A percentile compares a stretch with the other conserved stretches of the same genome.
phyloP scores from a whole-genome alignment of 30 jellyfish, hydroid and myxozoan species.

The Turritopsis rubra region DNA sequence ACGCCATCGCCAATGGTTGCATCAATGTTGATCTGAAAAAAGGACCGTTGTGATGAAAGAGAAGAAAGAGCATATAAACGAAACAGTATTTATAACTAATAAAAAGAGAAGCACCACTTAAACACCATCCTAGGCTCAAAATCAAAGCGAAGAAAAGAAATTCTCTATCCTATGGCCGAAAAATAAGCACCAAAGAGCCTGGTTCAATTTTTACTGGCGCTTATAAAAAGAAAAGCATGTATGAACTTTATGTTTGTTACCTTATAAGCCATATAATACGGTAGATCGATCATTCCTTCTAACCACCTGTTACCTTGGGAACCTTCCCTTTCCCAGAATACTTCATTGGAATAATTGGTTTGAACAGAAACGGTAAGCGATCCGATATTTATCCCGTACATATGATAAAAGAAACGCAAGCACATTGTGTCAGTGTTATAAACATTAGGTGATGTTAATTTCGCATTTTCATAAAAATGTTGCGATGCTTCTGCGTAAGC shows the following conservation, averaged over 20 bases:
- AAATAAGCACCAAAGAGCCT: no score
- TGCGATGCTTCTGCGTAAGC: slow-evolving; percentile 73
- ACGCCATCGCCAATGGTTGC: not conserved
- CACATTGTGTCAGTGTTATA: slow-evolving; percentile 66
- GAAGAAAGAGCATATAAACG: not conserved
- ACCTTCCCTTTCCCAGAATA: not conserved
- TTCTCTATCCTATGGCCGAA: no score
- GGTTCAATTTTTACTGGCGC: no score
- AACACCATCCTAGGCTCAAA: no score
- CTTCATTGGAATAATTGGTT: not conserved
- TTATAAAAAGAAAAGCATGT: no score
- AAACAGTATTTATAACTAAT: not conserved
- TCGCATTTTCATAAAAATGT: slow-evolving; percentile 60
- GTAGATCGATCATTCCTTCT: not conserved
- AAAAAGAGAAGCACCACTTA: no score
- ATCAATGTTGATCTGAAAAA: not conserved
- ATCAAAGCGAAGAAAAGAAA: no score
- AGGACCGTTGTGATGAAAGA: not conserved
- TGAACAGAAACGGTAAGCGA: slow-evolving; percentile 11
- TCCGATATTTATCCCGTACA: slow-evolving; percentile 55
- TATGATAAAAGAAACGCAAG: slow-evolving; percentile 58
- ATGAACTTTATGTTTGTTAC: no score
- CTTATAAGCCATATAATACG: not conserved
- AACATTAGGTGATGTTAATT: slow-evolving; percentile 44
- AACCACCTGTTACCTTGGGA: not conserved